Evolutionary conservation across 2,113 vertebrate genomes (phyloP), one percentile per base, ranked within the genome.

Genomic region (Callithrix jacchus): DNA sequence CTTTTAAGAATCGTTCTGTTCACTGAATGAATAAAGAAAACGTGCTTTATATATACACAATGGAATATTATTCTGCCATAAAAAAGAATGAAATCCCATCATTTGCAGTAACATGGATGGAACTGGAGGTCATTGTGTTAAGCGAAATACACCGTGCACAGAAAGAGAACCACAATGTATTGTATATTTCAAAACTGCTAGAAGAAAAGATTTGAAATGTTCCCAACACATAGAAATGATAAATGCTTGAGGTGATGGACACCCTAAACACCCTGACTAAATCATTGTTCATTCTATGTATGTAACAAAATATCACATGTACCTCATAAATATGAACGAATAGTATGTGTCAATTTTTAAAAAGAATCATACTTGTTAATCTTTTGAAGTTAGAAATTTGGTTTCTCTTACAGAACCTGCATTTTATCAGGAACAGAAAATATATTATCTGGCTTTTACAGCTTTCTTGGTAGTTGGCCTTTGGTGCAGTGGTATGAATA

Each of bases 401-500:
- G 13, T 81, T 66, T 64, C 27, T 56, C 49, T 45, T n/a, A 81
- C 9, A 84, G 42, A 92, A 81, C 23, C 40, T 90, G 11, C 0
- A 45, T 77, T 96, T 97, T 49, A 84, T 84, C 81, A 92, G 71
- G 93, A 71, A 88, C 32, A 61, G 83, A 92, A 89, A 89, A 91
- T 90, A 56, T 45, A 85, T 32, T 82, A 37, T 92, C 86, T 85
- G 47, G 37, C 35, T 92, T 92, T 81, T 56, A 85, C 17, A 81
- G 56, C 21, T 58, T 70, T 94, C 91, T 89, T 84, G 80, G 37
- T 89, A 61, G 73, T 54, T 91, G 71, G 18, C 86, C 68, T 84
- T 93, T 70, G 64, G 27, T 91, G 32, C 74, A 3, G 37, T 87
- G 27, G 32, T 81, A 71, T 40, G 58, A 88, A 94, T 87, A 49